Conservation (phyloP, 2,888 invertebrate species). For the Coenonympha glycerion region DNA sequence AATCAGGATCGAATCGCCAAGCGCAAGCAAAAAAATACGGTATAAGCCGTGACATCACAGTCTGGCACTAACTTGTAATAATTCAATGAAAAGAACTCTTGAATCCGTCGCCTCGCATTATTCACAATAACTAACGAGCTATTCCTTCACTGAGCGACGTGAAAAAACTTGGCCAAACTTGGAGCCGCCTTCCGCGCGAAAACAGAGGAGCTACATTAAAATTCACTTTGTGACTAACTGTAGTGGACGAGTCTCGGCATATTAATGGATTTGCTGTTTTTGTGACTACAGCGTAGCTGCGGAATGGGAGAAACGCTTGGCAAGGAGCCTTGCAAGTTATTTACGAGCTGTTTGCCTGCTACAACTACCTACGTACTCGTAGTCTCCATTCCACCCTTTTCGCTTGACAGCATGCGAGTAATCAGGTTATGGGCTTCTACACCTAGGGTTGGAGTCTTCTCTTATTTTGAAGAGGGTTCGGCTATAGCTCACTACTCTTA, state of each 20-base stretch:
- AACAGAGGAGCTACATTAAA: constrained; percentile 61
- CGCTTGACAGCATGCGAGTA: too few relatives aligned
- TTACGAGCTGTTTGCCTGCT: too few relatives aligned
- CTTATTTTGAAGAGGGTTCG: too few relatives aligned
- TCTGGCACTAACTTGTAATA: too few relatives aligned
- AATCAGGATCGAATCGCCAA: too few relatives aligned
- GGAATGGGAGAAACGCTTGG: constrained; percentile 35
- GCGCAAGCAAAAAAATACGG: too few relatives aligned
- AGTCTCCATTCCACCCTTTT: too few relatives aligned
- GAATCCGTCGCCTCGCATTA: constrained; percentile 5
- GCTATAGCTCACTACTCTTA: too few relatives aligned
- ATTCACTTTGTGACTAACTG: constrained; percentile 55
- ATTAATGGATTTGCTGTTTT: constrained; percentile 40
- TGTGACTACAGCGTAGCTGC: constrained; percentile 36
- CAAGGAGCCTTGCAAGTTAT: constrained; percentile 28
- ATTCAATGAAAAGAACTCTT: constrained; percentile 12
- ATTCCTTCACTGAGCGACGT: constrained; percentile 5
- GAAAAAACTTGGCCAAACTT: constrained; percentile 26
- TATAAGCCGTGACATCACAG: too few relatives aligned
- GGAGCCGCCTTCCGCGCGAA: constrained; percentile 18
- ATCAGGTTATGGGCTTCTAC: too few relatives aligned
- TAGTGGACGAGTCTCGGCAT: constrained; percentile 45
- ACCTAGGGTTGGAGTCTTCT: too few relatives aligned
- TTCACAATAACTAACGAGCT: constrained; percentile 22
- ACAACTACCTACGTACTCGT: too few relatives aligned